Base-by-base conservation (phyloP, 2,797 vertebrate species). In the Dallia pectoralis region DNA sequence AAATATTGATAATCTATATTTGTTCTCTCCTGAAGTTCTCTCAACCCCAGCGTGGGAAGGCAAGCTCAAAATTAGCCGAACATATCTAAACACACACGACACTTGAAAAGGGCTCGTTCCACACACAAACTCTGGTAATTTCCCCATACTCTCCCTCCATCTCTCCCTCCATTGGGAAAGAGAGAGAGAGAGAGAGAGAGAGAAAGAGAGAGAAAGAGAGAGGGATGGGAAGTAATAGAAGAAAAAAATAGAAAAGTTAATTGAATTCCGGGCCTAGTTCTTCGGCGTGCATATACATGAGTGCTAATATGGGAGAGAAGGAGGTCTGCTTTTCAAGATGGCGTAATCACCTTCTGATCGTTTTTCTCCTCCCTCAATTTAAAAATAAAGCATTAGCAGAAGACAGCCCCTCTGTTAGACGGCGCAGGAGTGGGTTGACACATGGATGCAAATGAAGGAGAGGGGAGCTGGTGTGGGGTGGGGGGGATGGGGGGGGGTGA, bases 391-490 rank as follows among this genome's bases (percentile, higher is more conserved):
- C 79, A 89, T 91, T 91, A 89, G 87, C 86, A 84, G 89, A 67
- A 79, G 19, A 75, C 62, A 78, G 79, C 74, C 85, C 78, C 85
- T 78, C 81, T 86, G 88, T 90, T 91, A 83, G 85, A 86, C 72
- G 29, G 80, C 88, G 88, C 80, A 81, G 86, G 84, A 78, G 77
- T 85, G 86, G 80, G 90, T 87, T 92, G 91, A 93, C 89, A 92
- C 86, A 93, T 87, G 85, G 86, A 91, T 93, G 90, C 84, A 91
- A 91, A 93, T 91, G 76, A 89, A 78, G 74, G 77, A 67, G 74
- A 75, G 76, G 80, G 59, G 74, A 75, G 62, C 51, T n/a, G 51
- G 76, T 65, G 25, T 65, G 68, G 65, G 75, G 72, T 27, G 68
- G 25, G 69, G 68, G 65, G 75, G 72, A 44, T 29, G 32, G 79